A percentile compares a stretch with the other conserved stretches of the same genome.
These are phyloP conservation scores for Sclerodermus sp. DNA, from an alignment of 2,888 invertebrate genomes.

Conservation along the genomic window DNA sequence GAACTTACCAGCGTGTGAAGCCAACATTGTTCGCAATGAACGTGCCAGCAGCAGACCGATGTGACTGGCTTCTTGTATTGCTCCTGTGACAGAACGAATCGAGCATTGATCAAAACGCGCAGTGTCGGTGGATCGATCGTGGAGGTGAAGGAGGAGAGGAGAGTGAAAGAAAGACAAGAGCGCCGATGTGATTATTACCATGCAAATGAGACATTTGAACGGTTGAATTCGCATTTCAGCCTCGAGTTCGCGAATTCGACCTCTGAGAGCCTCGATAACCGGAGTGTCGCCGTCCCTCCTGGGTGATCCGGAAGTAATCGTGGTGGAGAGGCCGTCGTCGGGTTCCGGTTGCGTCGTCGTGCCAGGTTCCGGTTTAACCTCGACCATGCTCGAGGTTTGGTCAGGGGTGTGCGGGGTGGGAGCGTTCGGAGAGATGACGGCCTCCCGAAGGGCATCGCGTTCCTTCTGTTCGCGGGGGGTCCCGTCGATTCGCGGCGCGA, in stretches of 20 bases:
- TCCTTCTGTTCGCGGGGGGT: slow-evolving; percentile 60
- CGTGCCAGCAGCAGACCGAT: slow-evolving; percentile 96
- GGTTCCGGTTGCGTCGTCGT: slow-evolving; percentile 35
- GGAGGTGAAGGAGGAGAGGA: background rate
- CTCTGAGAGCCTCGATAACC: slow-evolving; percentile 74
- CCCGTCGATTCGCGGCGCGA: slow-evolving; percentile 60
- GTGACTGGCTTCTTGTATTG: slow-evolving; percentile 84
- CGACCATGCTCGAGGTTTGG: slow-evolving; percentile 44
- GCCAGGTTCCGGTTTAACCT: slow-evolving; percentile 54
- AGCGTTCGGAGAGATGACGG: slow-evolving; percentile 57
- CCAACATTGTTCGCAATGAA: slow-evolving; percentile 88
- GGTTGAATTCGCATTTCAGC: slow-evolving; percentile 63
- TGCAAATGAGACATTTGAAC: slow-evolving; percentile 86
- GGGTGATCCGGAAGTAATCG: slow-evolving; percentile 23
- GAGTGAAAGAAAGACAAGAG: background rate
- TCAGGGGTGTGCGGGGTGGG: slow-evolving; percentile 43
- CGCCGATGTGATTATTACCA: slow-evolving; percentile 57
- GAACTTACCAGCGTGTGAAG: slow-evolving; percentile 67
- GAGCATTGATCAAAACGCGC: slow-evolving; percentile 2
- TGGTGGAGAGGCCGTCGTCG: slow-evolving; percentile 31
- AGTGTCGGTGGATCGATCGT: no score
- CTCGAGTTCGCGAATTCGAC: slow-evolving; percentile 76
- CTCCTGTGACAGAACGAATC: slow-evolving; percentile 63
- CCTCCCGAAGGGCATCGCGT: slow-evolving; percentile 62
- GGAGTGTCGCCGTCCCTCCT: slow-evolving; percentile 48